Evolutionary conservation across 2,888 invertebrate genomes (phyloP).

Genomic region (Scelioninae gen. 1): DNA sequence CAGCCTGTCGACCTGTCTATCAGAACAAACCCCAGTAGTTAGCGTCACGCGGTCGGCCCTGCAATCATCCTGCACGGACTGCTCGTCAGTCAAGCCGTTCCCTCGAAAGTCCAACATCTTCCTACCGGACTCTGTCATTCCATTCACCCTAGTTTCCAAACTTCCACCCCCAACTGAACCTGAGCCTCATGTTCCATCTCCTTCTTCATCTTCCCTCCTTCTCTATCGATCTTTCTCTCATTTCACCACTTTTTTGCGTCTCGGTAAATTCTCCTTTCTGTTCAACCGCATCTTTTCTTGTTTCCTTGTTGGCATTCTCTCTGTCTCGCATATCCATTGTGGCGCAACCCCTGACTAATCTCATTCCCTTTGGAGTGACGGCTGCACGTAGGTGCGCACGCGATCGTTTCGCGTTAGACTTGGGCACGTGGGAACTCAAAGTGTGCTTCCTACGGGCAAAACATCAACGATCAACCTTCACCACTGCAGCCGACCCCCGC

Average conservation of each 20-base stretch:
- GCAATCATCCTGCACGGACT: constrained; percentile 78
- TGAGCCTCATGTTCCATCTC: too few species aligned
- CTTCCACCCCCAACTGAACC: too few species aligned
- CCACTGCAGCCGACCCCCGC: constrained; percentile 56
- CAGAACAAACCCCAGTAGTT: constrained; percentile 82
- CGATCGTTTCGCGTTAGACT: constrained; percentile 77
- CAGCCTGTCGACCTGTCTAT: constrained; percentile 72
- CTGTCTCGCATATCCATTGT: constrained; percentile 69
- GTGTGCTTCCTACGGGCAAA: constrained; percentile 77
- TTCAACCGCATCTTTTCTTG: constrained; percentile 19
- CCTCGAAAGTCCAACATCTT: constrained; percentile 44
- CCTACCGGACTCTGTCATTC: constrained; percentile 56
- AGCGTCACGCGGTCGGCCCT: constrained; percentile 82
- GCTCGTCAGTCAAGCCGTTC: constrained; percentile 70
- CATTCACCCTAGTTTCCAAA: too few species aligned
- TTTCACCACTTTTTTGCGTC: constrained; percentile 8
- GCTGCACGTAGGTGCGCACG: constrained; percentile 81
- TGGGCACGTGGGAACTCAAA: constrained; percentile 81
- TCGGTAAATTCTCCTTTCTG: constrained; percentile 23
- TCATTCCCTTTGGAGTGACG: constrained; percentile 80
- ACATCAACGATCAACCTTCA: constrained; percentile 72
- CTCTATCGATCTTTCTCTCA: too few species aligned
- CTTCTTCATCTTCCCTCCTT: not conserved
- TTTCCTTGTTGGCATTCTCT: constrained; percentile 15
- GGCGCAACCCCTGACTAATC: constrained; percentile 80